Conservation (phyloP, 1,140 invertebrate genomes). For the Drosophila nigrodunni region DNA sequence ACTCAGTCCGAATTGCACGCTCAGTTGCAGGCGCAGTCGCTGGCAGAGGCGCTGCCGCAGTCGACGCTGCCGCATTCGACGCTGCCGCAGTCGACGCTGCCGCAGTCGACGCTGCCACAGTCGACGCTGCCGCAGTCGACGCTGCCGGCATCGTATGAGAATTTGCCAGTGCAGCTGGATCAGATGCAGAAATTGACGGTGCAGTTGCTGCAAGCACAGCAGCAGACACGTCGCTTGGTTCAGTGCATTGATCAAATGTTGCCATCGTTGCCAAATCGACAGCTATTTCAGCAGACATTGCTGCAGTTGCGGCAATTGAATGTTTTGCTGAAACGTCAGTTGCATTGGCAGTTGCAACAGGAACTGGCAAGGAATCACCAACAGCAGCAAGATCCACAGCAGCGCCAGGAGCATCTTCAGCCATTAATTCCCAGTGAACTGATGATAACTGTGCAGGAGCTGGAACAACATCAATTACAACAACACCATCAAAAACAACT, state of each 20-base stretch:
- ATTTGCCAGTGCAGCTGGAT: neutral
- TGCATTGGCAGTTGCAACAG: slow-evolving; percentile 24
- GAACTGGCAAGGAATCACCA: neutral
- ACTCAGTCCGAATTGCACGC: neutral
- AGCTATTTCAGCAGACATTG: slow-evolving; percentile 31
- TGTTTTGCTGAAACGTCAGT: slow-evolving; percentile 15
- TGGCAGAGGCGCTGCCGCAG: neutral
- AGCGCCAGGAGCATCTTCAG: neutral
- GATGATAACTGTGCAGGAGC: neutral
- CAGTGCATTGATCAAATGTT: slow-evolving; percentile 37
- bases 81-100: too few species aligned
- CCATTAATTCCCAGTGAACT: neutral
- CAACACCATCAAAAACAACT: neutral
- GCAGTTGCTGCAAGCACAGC: slow-evolving; percentile 18
- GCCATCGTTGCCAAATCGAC: slow-evolving; percentile 29
- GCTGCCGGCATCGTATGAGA: neutral
- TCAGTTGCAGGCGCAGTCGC: neutral
- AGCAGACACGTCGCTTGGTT: slow-evolving; percentile 18
- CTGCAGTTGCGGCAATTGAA: slow-evolving; percentile 37
- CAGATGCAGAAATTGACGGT: slow-evolving; percentile 17
- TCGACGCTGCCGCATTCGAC: neutral
- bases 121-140: neutral
- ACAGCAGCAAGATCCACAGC: neutral
- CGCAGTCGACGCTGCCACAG: neutral
- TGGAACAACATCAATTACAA: neutral